Percentiles rank a stretch among this genome's conserved stretches.
Conservation (phyloP, 1,140 invertebrate species). For the Aphaenogaster floridana region DNA sequence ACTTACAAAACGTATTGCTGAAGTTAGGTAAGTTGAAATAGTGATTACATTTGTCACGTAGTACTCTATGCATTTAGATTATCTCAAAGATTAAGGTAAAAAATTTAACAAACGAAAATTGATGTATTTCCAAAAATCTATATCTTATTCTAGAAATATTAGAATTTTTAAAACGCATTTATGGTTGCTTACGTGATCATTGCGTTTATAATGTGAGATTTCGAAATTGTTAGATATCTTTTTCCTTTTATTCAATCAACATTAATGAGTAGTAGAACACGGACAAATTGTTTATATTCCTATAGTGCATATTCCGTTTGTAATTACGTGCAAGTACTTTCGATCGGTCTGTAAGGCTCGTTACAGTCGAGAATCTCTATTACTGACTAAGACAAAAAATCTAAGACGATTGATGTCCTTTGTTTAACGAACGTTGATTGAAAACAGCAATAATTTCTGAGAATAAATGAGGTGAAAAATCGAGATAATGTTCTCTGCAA, state of each 20-base stretch:
- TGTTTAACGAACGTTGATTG: slow-evolving; percentile 14
- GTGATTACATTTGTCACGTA: not conserved
- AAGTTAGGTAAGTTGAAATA: slow-evolving; percentile 1
- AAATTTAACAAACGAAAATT: not conserved
- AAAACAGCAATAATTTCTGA: not conserved
- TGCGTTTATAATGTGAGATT: not conserved
- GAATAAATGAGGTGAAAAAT: not conserved
- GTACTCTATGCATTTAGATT: not conserved
- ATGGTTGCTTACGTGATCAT: not conserved
- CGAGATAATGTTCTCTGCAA: too few relatives aligned
- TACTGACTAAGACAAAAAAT: slow-evolving; percentile 7
- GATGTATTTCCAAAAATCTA: not conserved
- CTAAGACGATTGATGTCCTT: slow-evolving; percentile 12
- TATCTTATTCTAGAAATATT: not conserved
- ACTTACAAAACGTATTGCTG: not conserved
- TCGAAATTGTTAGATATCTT: slow-evolving; percentile 12
- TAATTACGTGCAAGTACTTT: slow-evolving; percentile 34
- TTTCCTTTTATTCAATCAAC: not conserved
- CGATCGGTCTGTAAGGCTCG: not conserved
- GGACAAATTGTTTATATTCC: not conserved
- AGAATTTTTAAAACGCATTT: not conserved
- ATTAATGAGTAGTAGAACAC: not conserved
- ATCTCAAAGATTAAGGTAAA: not conserved
- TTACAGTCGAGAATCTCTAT: slow-evolving; percentile 10
- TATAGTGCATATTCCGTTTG: not conserved